phyloP scores from a whole-genome alignment of 2,888 invertebrate species.

The Vanessa cardui region DNA sequence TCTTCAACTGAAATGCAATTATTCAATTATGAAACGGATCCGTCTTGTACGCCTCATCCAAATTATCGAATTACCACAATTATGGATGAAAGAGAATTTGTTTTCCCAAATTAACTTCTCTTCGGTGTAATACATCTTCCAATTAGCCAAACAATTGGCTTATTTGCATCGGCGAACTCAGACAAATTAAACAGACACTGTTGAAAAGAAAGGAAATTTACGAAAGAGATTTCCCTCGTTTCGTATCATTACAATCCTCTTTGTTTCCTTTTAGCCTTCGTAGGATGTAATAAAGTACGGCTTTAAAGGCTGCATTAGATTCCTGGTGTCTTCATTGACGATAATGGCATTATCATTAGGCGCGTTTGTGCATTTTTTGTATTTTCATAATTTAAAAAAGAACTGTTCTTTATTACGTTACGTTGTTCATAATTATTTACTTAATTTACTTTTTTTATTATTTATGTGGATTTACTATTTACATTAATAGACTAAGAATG shows the following conservation, averaged over 20 bases:
- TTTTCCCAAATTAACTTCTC: conserved; percentile 30
- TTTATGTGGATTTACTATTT: no score
- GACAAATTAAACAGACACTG: conserved; percentile 12
- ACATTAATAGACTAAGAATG: no score
- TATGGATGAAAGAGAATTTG: conserved; percentile 27
- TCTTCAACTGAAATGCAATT: conserved; percentile 2
- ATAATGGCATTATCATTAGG: no score
- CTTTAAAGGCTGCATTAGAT: conserved; percentile 14
- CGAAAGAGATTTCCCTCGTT: conserved; percentile 26
- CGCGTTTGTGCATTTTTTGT: no score
- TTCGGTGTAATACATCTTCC: conserved; percentile 23
- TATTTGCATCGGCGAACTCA: conserved; percentile 28
- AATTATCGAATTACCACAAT: conserved; percentile 26
- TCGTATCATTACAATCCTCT: conserved; percentile 21
- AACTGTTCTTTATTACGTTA: no score
- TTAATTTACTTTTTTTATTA: no score
- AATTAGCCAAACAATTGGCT: conserved; percentile 31
- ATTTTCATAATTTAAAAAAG: not conserved
- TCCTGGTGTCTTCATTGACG: not conserved
- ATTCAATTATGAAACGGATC: conserved; percentile 25
- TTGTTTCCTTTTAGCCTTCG: conserved; percentile 15
- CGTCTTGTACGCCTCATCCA: conserved; percentile 16
- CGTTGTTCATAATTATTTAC: no score
- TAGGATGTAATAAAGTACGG: conserved; percentile 7
- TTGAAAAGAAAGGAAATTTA: conserved; percentile 23